Percentiles rank a stretch among this genome's conserved stretches.
phyloP scores from a whole-genome alignment of 2,797 vertebrate species.

The Acanthis flammea region DNA sequence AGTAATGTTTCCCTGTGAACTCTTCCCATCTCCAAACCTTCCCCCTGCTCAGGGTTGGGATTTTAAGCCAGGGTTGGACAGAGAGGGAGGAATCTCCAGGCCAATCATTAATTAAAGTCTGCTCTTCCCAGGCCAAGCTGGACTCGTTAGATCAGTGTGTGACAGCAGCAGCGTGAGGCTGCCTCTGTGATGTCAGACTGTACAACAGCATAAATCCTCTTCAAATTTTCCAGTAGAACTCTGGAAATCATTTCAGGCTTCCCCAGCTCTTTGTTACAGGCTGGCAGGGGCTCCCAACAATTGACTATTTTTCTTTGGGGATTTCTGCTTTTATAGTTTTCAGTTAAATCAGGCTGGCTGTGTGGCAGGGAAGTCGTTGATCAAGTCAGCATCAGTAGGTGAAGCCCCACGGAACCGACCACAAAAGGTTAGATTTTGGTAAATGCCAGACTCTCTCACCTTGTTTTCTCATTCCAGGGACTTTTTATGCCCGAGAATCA shows the following conservation, averaged over 20 bases:
- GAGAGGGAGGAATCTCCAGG: neutral
- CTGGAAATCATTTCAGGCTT: slow-evolving; percentile 1
- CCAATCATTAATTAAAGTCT: neutral
- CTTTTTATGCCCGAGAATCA: slow-evolving; percentile 89
- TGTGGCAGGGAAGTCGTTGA: neutral
- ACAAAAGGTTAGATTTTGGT: slow-evolving; percentile 1
- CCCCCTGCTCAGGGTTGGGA: neutral
- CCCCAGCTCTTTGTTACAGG: slow-evolving; percentile 2
- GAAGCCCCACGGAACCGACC: neutral
- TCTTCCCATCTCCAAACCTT: neutral
- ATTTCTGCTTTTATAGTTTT: neutral
- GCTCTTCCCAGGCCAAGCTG: slow-evolving; percentile 20
- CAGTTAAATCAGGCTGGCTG: neutral
- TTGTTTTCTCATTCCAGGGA: slow-evolving; percentile 77
- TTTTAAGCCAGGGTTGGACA: neutral
- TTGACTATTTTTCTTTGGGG: neutral
- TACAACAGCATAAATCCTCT: neutral
- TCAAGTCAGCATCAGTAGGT: neutral
- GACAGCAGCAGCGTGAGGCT: neutral
- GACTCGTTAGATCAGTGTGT: neutral
- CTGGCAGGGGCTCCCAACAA: neutral
- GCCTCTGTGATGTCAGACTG: neutral
- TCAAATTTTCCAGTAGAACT: neutral
- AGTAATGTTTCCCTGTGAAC: fast-evolving
- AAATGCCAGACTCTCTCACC: neutral